A percentile compares a stretch with the other conserved stretches of the same genome.
Evolutionary conservation across 2,113 vertebrate species (phyloP).

Genomic region (Pollimyrus isidori): DNA sequence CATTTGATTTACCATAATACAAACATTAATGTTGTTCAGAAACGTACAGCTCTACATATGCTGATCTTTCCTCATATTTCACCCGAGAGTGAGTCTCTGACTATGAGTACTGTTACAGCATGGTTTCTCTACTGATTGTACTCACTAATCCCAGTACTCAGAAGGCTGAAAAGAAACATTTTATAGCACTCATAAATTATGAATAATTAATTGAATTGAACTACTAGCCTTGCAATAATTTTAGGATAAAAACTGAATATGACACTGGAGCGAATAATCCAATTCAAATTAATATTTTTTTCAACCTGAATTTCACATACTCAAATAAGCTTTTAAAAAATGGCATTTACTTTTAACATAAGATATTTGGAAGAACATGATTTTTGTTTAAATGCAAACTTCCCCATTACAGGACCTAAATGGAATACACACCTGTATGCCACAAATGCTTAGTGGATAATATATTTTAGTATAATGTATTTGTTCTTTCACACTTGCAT

Average conservation of each 20-base stretch:
- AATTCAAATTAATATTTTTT: neutral
- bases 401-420: neutral
- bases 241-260: neutral
- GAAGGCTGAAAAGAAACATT: neutral
- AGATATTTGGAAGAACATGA: neutral
- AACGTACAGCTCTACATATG: neutral
- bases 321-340: neutral
- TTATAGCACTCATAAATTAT: neutral
- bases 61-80: neutral
- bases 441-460: neutral
- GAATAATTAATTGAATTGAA: neutral
- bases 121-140: neutral
- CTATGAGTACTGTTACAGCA: neutral
- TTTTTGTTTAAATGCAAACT: neutral
- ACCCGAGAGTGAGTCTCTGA: neutral
- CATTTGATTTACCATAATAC: neutral
- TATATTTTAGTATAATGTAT: slow-evolving; percentile 13
- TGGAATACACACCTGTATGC: neutral
- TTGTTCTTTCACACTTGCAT: slow-evolving; percentile 35
- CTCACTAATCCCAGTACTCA: neutral
- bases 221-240: neutral
- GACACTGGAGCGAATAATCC: neutral
- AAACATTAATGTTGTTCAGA: neutral
- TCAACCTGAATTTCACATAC: neutral
- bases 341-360: neutral